Evolutionary conservation across 2,113 vertebrate species (phyloP), one percentile per base, ranked within the genome.

Genomic region (Mesocricetus auratus): DNA sequence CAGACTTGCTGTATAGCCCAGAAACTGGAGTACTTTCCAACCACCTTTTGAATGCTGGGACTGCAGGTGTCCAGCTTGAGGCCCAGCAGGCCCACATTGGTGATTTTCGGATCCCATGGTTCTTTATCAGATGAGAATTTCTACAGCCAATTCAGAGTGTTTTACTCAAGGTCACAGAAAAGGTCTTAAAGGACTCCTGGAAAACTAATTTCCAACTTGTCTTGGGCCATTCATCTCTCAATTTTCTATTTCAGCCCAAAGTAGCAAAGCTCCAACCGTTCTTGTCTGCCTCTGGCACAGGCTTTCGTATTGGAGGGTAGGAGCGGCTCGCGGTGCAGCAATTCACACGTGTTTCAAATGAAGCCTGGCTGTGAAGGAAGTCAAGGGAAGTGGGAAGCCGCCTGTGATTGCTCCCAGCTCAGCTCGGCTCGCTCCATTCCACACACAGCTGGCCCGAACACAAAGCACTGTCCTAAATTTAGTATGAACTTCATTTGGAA

Each of bases 261-360:
- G 66, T 22, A 73, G 36, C 93, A 88, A 78, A 77, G 88, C 24
- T 36, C 86, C 93, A 77, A 78, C 13, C 33, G 31, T 83, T 50
- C 60, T 7, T 92, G 4, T 92, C 93, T 16, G 33, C 26, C 74
- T 97, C 78, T 69, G 86, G 83, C 96, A 75, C 33, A 56, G 93
- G 62, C 94, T 97, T 47, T 47, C 53, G 1, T 97, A 91, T 96
- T 93, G 58, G 90, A 92, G 75, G 90, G 93, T 0, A 17, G 74
- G 60, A 17, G 45, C 62, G 83, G 95, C 95, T 97, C 58, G 0
- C 42, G 71, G 89, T 91, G 58, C 94, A 94, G 95, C 86, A 90
- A 94, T 85, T 96, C 93, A 93, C 93, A 94, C 87, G 69, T 92
- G 94, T 93, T 95, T 92, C 86, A n/a, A 97, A 71, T 82, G 93